Evolutionary conservation across 2,113 vertebrate genomes (phyloP).

Genomic region (Daboia siamensis): DNA sequence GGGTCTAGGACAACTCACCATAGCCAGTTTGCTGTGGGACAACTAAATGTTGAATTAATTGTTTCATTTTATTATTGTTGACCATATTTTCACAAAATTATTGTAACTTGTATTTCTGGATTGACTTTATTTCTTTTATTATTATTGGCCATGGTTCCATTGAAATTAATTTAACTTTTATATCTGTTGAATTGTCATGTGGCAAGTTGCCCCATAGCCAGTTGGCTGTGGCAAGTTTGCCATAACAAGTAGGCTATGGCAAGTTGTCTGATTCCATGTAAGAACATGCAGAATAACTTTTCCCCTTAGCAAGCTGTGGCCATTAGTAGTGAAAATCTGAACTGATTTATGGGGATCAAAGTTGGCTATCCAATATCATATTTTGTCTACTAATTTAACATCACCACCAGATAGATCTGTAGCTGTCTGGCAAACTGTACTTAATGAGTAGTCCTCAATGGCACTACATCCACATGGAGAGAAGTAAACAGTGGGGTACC

Average conservation of each 20-base stretch:
- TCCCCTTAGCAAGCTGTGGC: neutral
- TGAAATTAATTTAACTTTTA: neutral
- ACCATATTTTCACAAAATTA: neutral
- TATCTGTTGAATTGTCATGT: neutral
- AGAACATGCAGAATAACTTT: neutral
- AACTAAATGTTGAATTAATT: neutral
- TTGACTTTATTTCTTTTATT: neutral
- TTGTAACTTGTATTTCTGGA: neutral
- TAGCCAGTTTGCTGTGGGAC: neutral
- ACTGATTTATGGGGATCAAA: neutral
- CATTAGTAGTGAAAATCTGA: neutral
- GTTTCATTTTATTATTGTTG: neutral
- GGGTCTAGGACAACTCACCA: neutral
- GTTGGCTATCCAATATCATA: neutral
- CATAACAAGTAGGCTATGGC: no score
- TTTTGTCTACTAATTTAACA: neutral
- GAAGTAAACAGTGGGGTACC: no score
- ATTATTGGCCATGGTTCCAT: neutral
- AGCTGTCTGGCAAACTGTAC: no score
- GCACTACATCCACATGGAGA: no score
- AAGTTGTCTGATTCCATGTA: neutral
- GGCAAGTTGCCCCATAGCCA: no score
- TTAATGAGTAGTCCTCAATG: no score
- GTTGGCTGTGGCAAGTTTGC: no score
- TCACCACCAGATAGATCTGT: no score